Base-by-base conservation (phyloP, 2,888 invertebrate genomes). In the Chirona hameri region DNA sequence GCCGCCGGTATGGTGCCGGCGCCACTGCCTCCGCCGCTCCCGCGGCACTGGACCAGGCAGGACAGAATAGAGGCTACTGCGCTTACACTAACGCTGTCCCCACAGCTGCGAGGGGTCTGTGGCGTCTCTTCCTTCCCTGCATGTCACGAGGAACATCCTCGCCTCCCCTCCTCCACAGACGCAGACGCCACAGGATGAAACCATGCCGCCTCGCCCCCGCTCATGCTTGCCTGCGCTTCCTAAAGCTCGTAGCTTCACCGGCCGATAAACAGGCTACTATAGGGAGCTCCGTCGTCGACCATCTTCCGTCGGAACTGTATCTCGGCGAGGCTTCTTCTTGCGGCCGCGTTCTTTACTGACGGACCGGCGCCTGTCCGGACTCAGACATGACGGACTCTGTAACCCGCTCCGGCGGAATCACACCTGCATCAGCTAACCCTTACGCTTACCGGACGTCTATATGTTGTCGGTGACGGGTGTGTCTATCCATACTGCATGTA, bases 221-320 rank as follows among this genome's bases (percentile, higher is more conserved):
- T 72, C 76, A 21, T 24, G 46, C 39, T 46, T 76, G 76, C 24
- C 7, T 46, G 39, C 24, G 76, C 76, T 76, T 76, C 21, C 46
- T 76, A 72, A 72, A 72, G 72, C 31, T 31, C 21, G 15, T 72
- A 72, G 72, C 72, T 27, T 29, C 27, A 72, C 15, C n/a, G 14
- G 15, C 14, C 72, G 18, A 31, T 72, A 72, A 72, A 72, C 29
- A 14, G 29, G 15, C 72, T n/a, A 5, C 15, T 3, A 18, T 18
- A 31, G 18, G 18, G 31, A 15, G n/a, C 72, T 31, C 29, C 72
- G 2, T 29, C 72, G 72, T 72, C 72, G 72, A 31, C 72, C 72
- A n/a, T 18, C 72, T 72, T 72, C 72, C 72, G 15, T 18, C 72
- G 72, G 72, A 72, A 27, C 72, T 72, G 31, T 72, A 31, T 29